Evolutionary conservation across 2,888 invertebrate species (phyloP).

Genomic region (Harpalus rufipes): DNA sequence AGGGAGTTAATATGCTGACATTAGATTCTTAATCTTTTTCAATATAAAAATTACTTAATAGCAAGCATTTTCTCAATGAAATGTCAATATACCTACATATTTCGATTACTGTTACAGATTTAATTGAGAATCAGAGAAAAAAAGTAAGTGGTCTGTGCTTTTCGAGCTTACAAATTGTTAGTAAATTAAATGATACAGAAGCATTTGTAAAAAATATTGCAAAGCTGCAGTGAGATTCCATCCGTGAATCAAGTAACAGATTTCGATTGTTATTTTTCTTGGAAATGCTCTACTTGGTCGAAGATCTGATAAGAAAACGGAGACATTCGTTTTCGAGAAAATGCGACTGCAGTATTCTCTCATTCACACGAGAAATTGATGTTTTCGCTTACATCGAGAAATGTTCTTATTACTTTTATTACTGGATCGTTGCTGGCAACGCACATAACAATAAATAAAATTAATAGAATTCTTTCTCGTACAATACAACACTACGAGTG

Average conservation of each 20-base stretch:
- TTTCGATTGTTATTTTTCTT: conserved; percentile 45
- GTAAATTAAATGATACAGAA: neutral
- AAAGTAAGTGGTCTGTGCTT: too few relatives aligned
- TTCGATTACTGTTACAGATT: too few relatives aligned
- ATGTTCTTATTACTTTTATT: conserved; percentile 47
- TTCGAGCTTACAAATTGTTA: too few relatives aligned
- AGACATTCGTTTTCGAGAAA: conserved; percentile 52
- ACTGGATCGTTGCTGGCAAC: conserved; percentile 52
- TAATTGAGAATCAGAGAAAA: too few relatives aligned
- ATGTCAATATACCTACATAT: too few relatives aligned
- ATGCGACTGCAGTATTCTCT: conserved; percentile 57
- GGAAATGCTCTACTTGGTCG: conserved; percentile 27
- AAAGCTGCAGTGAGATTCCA: neutral
- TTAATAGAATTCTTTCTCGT: conserved; percentile 56
- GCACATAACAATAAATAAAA: conserved; percentile 58
- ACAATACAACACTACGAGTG: conserved; percentile 17
- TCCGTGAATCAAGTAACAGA: conserved; percentile 26
- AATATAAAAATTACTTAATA: too few relatives aligned
- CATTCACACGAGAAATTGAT: conserved; percentile 57
- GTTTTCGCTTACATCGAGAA: conserved; percentile 59
- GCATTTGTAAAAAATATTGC: conserved; percentile 10
- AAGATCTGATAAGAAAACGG: conserved; percentile 48
- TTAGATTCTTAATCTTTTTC: too few relatives aligned
- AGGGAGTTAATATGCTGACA: too few relatives aligned
- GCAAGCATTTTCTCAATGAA: too few relatives aligned